Conservation (phyloP, 2,888 invertebrate genomes). For the Xestoiulus laeticollis region DNA sequence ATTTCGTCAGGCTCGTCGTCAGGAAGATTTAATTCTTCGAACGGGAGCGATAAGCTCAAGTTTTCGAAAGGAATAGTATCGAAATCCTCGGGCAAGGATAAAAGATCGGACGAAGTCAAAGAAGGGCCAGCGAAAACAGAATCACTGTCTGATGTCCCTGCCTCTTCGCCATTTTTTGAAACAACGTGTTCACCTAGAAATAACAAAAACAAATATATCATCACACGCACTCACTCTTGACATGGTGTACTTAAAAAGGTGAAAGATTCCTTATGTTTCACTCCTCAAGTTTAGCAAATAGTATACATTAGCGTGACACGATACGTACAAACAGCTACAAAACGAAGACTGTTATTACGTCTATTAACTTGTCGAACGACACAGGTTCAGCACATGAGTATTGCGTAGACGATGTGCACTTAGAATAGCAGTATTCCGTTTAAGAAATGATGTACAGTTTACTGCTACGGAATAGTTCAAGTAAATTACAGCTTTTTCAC, state of each 20-base stretch:
- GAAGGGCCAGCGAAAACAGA: slow-evolving; percentile 48
- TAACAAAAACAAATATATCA: not conserved
- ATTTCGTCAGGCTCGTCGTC: slow-evolving; percentile 42
- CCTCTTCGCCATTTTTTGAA: slow-evolving; percentile 23
- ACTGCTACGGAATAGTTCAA: not conserved
- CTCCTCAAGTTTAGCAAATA: not conserved
- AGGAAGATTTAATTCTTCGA: slow-evolving; percentile 42
- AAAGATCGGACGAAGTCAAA: slow-evolving; percentile 41
- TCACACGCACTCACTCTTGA: not conserved
- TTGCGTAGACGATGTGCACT: not conserved
- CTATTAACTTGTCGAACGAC: not conserved
- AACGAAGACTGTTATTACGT: too few species aligned
- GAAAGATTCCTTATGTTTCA: not conserved
- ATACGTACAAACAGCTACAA: too few species aligned
- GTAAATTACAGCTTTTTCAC: not conserved
- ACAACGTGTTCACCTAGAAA: slow-evolving; percentile 52
- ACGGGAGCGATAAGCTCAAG: slow-evolving; percentile 27
- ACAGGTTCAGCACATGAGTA: not conserved
- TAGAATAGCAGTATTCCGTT: not conserved
- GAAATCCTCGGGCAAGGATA: slow-evolving; percentile 44
- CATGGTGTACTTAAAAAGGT: not conserved
- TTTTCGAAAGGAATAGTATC: slow-evolving; percentile 50
- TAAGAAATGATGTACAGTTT: not conserved
- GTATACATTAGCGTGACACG: too few species aligned
- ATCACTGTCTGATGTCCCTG: slow-evolving; percentile 27